A percentile compares a stretch with the other conserved stretches of the same genome.
These are phyloP conservation scores for Sebastes hubbsi DNA, from an alignment of 2,797 vertebrate genomes.

Conservation along the genomic window DNA sequence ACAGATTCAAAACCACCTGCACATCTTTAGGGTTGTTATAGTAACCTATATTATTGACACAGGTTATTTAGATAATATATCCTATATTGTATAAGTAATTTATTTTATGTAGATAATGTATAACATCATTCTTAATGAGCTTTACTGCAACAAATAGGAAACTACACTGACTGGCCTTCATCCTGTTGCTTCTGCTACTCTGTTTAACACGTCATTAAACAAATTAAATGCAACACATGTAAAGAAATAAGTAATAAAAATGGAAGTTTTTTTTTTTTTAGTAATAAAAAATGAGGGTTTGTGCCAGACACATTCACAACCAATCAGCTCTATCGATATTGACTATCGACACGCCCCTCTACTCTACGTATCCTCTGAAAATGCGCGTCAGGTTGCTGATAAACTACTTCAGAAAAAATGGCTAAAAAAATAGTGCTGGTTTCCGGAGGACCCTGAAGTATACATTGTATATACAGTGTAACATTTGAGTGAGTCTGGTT, in stretches of 20 bases:
- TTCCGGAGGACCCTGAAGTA: background rate
- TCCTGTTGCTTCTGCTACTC: background rate
- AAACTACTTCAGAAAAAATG: too few relatives aligned
- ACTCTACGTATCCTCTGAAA: background rate
- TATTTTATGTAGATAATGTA: background rate
- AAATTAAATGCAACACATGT: too few relatives aligned
- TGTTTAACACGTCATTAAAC: background rate
- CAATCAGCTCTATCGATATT: background rate
- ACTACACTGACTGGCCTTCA: background rate
- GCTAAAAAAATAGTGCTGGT: fast-evolving
- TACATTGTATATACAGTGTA: background rate
- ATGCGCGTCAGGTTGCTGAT: background rate
- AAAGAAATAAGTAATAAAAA: background rate
- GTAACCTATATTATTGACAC: background rate
- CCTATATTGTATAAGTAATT: too few relatives aligned
- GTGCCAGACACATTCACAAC: background rate
- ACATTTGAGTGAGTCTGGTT: fast-evolving
- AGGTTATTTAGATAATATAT: too few relatives aligned
- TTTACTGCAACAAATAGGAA: background rate
- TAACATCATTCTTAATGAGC: background rate
- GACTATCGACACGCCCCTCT: background rate
- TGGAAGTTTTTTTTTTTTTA: too few relatives aligned
- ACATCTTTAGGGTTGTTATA: background rate
- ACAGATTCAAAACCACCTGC: background rate
- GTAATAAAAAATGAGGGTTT: background rate